Evolutionary conservation across 1,140 invertebrate genomes (phyloP), one percentile per base, ranked within the genome.

Genomic region (Bilobella aurantiaca): DNA sequence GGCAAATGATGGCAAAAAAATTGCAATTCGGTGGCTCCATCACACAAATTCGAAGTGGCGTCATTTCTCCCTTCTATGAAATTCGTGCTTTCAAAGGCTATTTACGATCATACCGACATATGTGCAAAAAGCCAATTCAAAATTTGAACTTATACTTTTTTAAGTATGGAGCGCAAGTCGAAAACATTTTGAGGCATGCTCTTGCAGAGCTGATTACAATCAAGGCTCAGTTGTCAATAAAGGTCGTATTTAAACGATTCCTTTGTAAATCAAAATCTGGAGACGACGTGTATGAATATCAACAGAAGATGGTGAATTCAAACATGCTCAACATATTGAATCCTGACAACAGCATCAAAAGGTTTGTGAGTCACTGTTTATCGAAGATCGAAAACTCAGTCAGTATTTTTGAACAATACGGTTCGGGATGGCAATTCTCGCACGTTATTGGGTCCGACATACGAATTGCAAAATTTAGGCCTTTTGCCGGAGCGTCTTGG

Each of bases 351-450:
- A 31, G 57, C 25, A 14, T 58, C 8, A 31, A 5, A 8, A 8
- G 29, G 21, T 58, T 28, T 29, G 3, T 58, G 25, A 21, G 30
- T 12, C 25, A 28, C 8, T 58, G 57, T 58, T 12, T 21, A 3
- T 27, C 25, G 21, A 62, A 62, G 28, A 62, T 62, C 28, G 32
- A 62, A 12, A 34, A 42, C 32, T 42, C 59, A 3, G 59, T 62
- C 12, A 25, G 23, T 14, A 42, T 62, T 37, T 62, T 62, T 46
- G 29, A 62, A 42, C 8, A 8, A 21, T 62, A 42, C 27, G 59
- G 59, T 23, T 62, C 59, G 5, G 59, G 59, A 42, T 62, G 59
- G 59, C n/a, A 30, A 27, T 46, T 62, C 8, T 18, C 37, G n/a
- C 12, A 62, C 18, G 25, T 62, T 27, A 3, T 37, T 5, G 59